phyloP scores from a whole-genome alignment of 2,113 vertebrate genomes.

The Illadopsis cleaveri region DNA sequence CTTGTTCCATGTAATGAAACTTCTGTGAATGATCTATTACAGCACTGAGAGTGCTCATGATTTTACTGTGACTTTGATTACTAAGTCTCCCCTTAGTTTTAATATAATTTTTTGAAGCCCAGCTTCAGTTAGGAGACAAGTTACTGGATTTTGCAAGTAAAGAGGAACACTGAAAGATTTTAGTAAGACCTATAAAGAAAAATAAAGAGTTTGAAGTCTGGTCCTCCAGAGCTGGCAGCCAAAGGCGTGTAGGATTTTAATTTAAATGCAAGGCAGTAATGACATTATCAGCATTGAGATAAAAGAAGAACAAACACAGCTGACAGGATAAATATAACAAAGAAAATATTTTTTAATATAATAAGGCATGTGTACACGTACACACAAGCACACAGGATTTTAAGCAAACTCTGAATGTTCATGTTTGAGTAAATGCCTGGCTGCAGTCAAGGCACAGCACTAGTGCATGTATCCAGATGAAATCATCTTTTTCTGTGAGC shows the following conservation, averaged over 20 bases:
- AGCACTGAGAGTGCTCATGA: background rate
- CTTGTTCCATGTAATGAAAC: background rate
- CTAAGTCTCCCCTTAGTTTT: background rate
- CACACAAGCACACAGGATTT: background rate
- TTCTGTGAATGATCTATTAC: background rate
- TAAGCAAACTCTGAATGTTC: background rate
- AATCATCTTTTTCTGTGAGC: background rate
- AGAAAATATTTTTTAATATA: background rate
- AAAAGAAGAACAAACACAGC: background rate
- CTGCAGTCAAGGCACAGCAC: background rate
- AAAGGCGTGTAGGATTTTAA: background rate
- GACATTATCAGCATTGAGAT: background rate
- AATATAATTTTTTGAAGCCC: background rate
- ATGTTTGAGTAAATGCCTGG: background rate
- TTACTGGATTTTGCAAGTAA: background rate
- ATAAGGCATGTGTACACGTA: rapidly evolving
- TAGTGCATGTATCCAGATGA: background rate
- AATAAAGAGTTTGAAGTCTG: background rate
- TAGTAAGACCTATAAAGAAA: background rate
- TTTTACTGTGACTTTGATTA: background rate
- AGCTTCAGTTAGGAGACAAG: background rate
- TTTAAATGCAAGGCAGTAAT: background rate
- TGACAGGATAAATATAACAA: background rate
- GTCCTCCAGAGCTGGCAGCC: background rate
- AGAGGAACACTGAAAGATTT: background rate